Evolutionary conservation across 2,888 invertebrate genomes (phyloP).

Genomic region (Scaptomyza caliginosa): DNA sequence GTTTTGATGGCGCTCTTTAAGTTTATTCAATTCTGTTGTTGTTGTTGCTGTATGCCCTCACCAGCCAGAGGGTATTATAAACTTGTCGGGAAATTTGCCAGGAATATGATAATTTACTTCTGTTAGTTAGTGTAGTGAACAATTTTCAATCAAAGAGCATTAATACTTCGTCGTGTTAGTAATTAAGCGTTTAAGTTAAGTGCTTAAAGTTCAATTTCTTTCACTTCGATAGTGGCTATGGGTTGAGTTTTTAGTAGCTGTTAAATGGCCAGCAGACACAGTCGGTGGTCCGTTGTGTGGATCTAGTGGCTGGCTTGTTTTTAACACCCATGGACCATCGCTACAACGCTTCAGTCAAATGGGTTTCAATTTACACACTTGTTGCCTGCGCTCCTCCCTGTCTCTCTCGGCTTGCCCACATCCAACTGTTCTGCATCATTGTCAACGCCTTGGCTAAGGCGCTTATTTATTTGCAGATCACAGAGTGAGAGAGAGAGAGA

Average conservation of each 20-base stretch:
- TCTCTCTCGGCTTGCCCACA: conserved; percentile 31
- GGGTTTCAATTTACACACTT: conserved; percentile 77
- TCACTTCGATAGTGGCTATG: conserved; percentile 44
- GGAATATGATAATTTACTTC: not conserved
- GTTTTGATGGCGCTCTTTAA: conserved; percentile 71
- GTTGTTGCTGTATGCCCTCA: conserved; percentile 14
- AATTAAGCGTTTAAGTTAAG: conserved; percentile 13
- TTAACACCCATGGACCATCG: conserved; percentile 74
- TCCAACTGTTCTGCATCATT: conserved; percentile 29
- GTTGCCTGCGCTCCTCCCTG: conserved; percentile 47
- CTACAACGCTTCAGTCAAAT: conserved; percentile 54
- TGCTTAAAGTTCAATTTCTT: conserved; percentile 48
- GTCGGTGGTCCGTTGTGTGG: conserved; percentile 65
- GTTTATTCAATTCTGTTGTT: conserved; percentile 49
- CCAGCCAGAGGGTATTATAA: conserved; percentile 31
- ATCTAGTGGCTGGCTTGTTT: conserved; percentile 73
- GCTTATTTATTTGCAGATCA: conserved; percentile 74
- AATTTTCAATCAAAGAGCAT: conserved; percentile 57
- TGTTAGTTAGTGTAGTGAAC: too few species aligned
- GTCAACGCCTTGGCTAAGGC: conserved; percentile 77
- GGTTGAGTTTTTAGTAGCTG: conserved; percentile 73
- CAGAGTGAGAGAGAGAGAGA: not conserved
- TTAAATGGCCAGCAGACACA: conserved; percentile 72
- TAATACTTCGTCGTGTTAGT: conserved; percentile 55
- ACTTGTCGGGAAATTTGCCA: conserved; percentile 14